A percentile compares a stretch with the other conserved stretches of the same genome.
These are phyloP conservation scores for Tupiocoris notatus DNA, from an alignment of 2,888 invertebrate species.

Conservation along the genomic window DNA sequence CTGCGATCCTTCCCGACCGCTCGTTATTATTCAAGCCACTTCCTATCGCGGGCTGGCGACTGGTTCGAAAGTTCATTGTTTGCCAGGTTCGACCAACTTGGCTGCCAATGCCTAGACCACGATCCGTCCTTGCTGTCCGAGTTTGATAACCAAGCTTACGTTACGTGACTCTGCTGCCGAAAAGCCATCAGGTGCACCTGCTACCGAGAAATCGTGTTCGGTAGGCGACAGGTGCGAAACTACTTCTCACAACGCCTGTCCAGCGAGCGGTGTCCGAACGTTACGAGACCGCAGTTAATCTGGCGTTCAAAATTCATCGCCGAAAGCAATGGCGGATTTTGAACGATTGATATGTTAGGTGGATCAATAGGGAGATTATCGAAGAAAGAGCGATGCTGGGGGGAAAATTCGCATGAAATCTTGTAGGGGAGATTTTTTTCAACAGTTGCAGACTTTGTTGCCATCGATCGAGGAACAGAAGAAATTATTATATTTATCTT, in stretches of 20 bases:
- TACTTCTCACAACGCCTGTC: neutral
- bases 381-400: too few relatives aligned
- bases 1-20: neutral
- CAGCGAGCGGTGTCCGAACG: too few relatives aligned
- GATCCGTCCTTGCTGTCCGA: neutral
- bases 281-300: too few relatives aligned
- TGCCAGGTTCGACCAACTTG: neutral
- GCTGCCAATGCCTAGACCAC: neutral
- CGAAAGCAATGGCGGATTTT: too few relatives aligned
- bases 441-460: too few relatives aligned
- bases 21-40: neutral
- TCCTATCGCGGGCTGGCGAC: neutral
- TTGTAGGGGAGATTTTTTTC: too few relatives aligned
- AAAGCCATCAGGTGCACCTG: neutral
- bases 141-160: neutral
- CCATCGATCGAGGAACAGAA: too few relatives aligned
- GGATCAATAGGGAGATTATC: too few relatives aligned
- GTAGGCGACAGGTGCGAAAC: neutral
- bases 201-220: neutral
- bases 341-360: too few relatives aligned
- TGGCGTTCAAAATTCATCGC: too few relatives aligned
- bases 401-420: too few relatives aligned
- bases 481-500: too few relatives aligned
- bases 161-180: neutral
- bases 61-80: neutral